A percentile compares a stretch with the other conserved stretches of the same genome.
phyloP scores from a whole-genome alignment of 1,140 invertebrate genomes.

The Lepidurus apus region DNA sequence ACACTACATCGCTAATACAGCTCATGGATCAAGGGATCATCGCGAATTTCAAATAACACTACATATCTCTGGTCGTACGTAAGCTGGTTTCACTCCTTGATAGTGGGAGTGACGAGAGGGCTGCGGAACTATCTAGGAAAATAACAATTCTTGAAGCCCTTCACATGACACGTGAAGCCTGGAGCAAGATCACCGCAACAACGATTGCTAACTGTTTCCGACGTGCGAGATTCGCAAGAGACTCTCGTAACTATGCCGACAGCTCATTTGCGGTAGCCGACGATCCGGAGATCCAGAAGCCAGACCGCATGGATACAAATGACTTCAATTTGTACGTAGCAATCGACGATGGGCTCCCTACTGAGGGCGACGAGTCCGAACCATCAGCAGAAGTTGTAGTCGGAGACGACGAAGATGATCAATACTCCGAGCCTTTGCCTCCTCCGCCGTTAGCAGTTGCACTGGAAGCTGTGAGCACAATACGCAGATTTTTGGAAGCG shows the following conservation, averaged over 20 bases:
- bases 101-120: constrained; percentile 22
- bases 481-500: no score
- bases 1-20: constrained; percentile 47
- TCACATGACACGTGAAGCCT: constrained; percentile 26
- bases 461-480: no score
- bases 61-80: background rate
- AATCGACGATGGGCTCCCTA: background rate
- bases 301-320: background rate
- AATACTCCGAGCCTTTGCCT: no score
- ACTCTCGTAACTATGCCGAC: background rate
- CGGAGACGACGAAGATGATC: no score
- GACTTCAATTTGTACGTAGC: background rate
- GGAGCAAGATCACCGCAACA: constrained; percentile 16
- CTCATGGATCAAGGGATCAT: constrained; percentile 50
- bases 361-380: no score
- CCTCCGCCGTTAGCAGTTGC: no score
- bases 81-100: constrained; percentile 7
- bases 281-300: background rate
- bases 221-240: constrained; percentile 23
- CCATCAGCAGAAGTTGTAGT: no score
- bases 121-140: background rate
- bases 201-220: constrained; percentile 34
- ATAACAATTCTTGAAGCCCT: constrained; percentile 33
- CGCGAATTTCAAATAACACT: constrained; percentile 40
- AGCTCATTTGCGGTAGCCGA: constrained; percentile 4